Base-by-base conservation (phyloP, 2,888 invertebrate species). In the Neoscelio sp. region DNA sequence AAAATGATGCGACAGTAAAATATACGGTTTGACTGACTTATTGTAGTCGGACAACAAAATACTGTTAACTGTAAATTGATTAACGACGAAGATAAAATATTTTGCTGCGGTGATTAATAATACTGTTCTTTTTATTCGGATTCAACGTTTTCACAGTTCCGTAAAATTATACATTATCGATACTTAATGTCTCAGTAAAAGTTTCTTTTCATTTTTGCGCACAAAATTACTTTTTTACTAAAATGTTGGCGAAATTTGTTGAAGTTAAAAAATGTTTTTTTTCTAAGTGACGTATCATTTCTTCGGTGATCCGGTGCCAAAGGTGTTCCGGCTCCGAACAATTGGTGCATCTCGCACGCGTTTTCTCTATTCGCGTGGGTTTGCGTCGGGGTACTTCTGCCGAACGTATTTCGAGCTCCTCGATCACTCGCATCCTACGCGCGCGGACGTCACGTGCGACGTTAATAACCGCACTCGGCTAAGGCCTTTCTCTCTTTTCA, bases 391-490 rank as follows among this genome's bases (percentile, higher is more conserved):
- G 58, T 35, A 65, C 74, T 74, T 74, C 74, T 74, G 64, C 74
- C 74, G 65, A 74, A 74, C 74, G 65, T 74, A 74, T 74, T 74
- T 74, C 52, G 65, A 74, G 50, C 65, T 67, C 58, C 58, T 67
- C 74, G 74, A 74, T 74, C 67, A 75, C 52, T 54, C 60, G 58
- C 67, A 17, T 5, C 75, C 75, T 67, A 75, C 75, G 75, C 75
- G 52, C 52, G 1, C 50, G 60, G 15, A 42, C 65, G 75, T 75
- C 75, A 67, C 75, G 67, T 54, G 75, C 60, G 60, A 67, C 75
- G 67, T 67, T 75, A 75, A 67, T 75, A 75, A 67, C 73, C 73
- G 64, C 64, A 13, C 73, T 62, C 73, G 48, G 30, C 52, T 58
- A 44, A 60, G 75, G 75, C 75, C 75, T 75, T 75, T 75, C 75